These are phyloP conservation scores for Micrasema minimum DNA, from an alignment of 1,140 invertebrate species.

Conservation along the genomic window DNA sequence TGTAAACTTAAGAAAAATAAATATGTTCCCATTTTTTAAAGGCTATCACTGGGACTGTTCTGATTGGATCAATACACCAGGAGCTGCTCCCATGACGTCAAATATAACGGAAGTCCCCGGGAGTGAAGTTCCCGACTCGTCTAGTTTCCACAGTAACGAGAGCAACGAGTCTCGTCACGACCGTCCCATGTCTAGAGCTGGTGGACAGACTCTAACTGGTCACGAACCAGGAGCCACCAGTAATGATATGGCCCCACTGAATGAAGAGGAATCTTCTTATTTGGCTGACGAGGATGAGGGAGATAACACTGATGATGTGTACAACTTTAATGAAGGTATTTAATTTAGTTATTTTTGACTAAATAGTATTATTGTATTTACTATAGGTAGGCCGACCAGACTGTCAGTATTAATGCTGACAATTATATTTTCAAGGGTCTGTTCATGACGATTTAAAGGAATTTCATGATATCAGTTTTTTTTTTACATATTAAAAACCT, in stretches of 20 bases:
- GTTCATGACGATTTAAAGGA: too few relatives aligned
- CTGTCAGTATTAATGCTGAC: too few relatives aligned
- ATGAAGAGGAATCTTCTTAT: slow-evolving; percentile 52
- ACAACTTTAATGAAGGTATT: slow-evolving; percentile 48
- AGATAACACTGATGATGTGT: slow-evolving; percentile 47
- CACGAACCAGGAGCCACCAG: slow-evolving; percentile 47
- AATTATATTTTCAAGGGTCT: too few relatives aligned
- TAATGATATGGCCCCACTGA: slow-evolving; percentile 53
- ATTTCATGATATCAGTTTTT: too few relatives aligned
- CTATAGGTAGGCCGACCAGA: too few relatives aligned
- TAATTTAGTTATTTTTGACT: too few relatives aligned
- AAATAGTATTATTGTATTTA: too few relatives aligned
- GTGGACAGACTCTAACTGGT: slow-evolving; percentile 22
- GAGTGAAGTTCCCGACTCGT: slow-evolving; percentile 90
- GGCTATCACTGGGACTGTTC: slow-evolving; percentile 96
- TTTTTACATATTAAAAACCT: too few relatives aligned
- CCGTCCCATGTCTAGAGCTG: slow-evolving; percentile 42
- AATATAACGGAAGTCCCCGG: slow-evolving; percentile 93
- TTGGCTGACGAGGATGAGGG: slow-evolving; percentile 49
- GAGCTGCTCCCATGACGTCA: slow-evolving; percentile 76
- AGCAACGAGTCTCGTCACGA: slow-evolving; percentile 76
- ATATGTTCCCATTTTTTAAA: too few relatives aligned
- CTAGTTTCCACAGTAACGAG: slow-evolving; percentile 88
- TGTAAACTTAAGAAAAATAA: too few relatives aligned
- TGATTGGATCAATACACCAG: slow-evolving; percentile 88